phyloP scores from a whole-genome alignment of 2,113 vertebrate genomes.

The Cephalopholis sonnerati region DNA sequence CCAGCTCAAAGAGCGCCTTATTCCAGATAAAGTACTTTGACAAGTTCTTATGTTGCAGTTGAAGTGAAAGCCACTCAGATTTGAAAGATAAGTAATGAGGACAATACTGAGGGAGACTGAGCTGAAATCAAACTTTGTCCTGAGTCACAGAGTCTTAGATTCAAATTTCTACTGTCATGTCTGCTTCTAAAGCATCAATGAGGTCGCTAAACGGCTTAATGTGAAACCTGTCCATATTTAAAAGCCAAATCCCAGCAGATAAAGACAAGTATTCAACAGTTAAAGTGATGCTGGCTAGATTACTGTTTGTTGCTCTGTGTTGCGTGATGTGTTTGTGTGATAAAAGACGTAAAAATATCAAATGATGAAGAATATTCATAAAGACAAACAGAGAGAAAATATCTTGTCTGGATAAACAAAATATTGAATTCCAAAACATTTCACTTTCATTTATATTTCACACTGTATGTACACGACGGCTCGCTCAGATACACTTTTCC shows the following conservation, averaged over 20 bases:
- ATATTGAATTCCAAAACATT: conserved; percentile 19
- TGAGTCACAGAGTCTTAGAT: background rate
- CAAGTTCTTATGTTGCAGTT: conserved; percentile 35
- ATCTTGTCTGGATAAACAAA: conserved; percentile 4
- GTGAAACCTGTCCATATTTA: conserved; percentile 13
- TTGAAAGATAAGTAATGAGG: conserved; percentile 49
- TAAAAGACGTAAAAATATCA: conserved; percentile 7
- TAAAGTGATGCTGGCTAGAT: background rate
- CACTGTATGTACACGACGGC: background rate
- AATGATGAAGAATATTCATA: background rate
- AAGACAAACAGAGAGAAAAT: background rate
- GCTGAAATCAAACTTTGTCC: conserved; percentile 17
- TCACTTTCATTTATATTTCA: conserved; percentile 29
- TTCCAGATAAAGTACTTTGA: conserved; percentile 54
- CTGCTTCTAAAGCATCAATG: conserved; percentile 10
- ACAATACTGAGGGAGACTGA: background rate
- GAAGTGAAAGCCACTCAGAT: conserved; percentile 36
- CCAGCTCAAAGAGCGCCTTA: conserved; percentile 27
- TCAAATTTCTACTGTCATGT: background rate
- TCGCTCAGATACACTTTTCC: background rate
- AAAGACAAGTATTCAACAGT: background rate
- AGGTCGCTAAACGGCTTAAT: conserved; percentile 6
- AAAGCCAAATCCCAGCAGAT: conserved; percentile 14
- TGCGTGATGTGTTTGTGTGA: conserved; percentile 26
- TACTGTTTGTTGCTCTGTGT: background rate